Percentiles rank a stretch among this genome's conserved stretches.
These are phyloP conservation scores for Pampus argenteus DNA, from an alignment of 2,797 vertebrate species.

Conservation along the genomic window DNA sequence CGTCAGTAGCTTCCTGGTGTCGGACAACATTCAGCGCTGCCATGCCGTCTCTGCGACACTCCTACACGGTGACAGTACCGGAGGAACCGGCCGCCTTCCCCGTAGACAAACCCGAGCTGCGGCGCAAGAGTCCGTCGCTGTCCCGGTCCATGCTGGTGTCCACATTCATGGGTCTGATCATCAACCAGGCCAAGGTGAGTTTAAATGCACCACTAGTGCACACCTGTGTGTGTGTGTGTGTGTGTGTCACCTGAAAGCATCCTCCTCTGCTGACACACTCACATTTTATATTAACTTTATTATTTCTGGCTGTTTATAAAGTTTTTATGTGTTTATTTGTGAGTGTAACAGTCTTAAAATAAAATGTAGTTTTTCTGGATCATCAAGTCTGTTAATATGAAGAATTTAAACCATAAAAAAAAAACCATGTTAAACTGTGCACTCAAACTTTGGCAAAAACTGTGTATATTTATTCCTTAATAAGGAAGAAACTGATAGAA, in stretches of 20 bases:
- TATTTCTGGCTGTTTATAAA: not conserved
- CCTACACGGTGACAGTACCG: conserved; percentile 87
- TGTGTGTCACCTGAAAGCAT: not conserved
- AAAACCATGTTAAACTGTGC: too few relatives aligned
- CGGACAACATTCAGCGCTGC: not conserved
- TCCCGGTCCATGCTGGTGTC: conserved; percentile 86
- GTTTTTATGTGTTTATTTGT: not conserved
- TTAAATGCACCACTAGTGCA: not conserved
- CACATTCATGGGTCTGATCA: conserved; percentile 89
- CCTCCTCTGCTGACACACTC: not conserved
- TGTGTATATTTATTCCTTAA: not conserved
- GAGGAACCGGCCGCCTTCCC: conserved; percentile 56
- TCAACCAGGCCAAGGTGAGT: conserved; percentile 92
- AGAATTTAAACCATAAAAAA: not conserved
- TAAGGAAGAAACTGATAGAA: too few relatives aligned
- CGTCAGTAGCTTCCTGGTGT: not conserved
- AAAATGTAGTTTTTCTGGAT: not conserved
- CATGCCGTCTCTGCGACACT: conserved; percentile 86
- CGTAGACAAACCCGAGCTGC: conserved; percentile 44
- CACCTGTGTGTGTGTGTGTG: not conserved
- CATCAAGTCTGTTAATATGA: not conserved
- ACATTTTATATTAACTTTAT: not conserved
- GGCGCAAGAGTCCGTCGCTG: conserved; percentile 76
- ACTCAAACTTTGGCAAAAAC: too few relatives aligned
- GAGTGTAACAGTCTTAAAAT: not conserved